These are phyloP conservation scores for Campoletis sonorensis DNA, from an alignment of 1,140 invertebrate species.

Conservation along the genomic window DNA sequence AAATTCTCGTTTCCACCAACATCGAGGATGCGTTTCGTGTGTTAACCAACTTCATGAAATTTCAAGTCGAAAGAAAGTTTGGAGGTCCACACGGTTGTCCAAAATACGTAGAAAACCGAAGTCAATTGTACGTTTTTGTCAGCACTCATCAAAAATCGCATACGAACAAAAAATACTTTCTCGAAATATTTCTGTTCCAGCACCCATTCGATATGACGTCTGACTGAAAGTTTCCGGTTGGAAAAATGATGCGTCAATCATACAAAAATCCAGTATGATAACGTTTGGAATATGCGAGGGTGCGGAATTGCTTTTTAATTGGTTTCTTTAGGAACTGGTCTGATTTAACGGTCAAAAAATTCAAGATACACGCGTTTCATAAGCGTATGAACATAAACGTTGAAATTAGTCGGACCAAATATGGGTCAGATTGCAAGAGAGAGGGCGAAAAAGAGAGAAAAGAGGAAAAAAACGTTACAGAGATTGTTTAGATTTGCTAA, in stretches of 20 bases:
- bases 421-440: conserved; percentile 25
- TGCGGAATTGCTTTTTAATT: conserved; percentile 1
- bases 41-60: too few relatives aligned
- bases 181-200: too few relatives aligned
- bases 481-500: conserved; percentile 52
- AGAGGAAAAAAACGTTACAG: not conserved
- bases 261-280: not conserved
- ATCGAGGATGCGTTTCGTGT: too few relatives aligned
- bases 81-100: too few relatives aligned
- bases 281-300: not conserved
- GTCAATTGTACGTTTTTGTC: too few relatives aligned
- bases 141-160: too few relatives aligned
- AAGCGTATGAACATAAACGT: conserved; percentile 43
- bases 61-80: too few relatives aligned
- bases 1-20: too few relatives aligned
- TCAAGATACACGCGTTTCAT: not conserved
- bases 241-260: not conserved
- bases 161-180: too few relatives aligned
- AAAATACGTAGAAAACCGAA: too few relatives aligned
- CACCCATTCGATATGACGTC: not conserved
- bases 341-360: conserved; percentile 7
- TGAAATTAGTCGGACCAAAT: conserved; percentile 46
- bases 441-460: not conserved
- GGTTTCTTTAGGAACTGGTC: not conserved
- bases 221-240: not conserved